Conservation (phyloP, 1,140 invertebrate species). For the Drosophila bifasciata region DNA sequence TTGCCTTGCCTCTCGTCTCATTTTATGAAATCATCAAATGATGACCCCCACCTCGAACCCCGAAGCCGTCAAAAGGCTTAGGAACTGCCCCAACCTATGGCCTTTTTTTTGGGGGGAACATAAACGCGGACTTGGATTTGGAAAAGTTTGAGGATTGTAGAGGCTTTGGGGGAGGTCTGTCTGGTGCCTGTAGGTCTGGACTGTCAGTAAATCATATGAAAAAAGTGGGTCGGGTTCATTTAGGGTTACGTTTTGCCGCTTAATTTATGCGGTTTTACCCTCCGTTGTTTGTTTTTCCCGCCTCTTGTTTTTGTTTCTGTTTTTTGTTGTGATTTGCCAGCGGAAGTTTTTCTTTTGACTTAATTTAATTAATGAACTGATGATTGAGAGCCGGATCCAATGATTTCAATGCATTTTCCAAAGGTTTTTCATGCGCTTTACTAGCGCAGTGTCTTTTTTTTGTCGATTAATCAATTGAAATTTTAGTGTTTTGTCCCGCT, state of each 20-base stretch:
- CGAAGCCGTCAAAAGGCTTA: slow-evolving; percentile 21
- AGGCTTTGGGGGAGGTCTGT: slow-evolving; percentile 20
- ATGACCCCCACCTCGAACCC: slow-evolving; percentile 29
- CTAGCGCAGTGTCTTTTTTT: too few relatives aligned
- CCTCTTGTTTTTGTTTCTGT: slow-evolving; percentile 37
- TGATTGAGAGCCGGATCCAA: slow-evolving; percentile 29
- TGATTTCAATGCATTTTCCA: slow-evolving; percentile 27
- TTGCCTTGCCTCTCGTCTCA: background rate
- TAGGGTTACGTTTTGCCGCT: slow-evolving; percentile 45
- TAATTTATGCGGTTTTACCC: slow-evolving; percentile 75
- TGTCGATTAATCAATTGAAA: slow-evolving; percentile 60
- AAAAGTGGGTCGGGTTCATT: slow-evolving; percentile 47
- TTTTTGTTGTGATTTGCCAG: slow-evolving; percentile 29
- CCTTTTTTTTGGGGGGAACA: slow-evolving; percentile 19
- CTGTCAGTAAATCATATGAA: slow-evolving; percentile 64
- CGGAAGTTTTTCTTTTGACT: slow-evolving; percentile 53
- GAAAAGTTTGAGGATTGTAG: background rate
- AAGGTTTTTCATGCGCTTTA: slow-evolving; percentile 16
- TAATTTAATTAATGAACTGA: slow-evolving; percentile 74
- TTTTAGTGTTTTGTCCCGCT: slow-evolving; percentile 18
- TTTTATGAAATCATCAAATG: slow-evolving; percentile 67
- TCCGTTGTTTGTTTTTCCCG: too few relatives aligned
- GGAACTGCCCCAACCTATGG: slow-evolving; percentile 23
- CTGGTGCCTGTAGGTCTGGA: slow-evolving; percentile 36
- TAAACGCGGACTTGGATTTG: slow-evolving; percentile 8